Conservation (phyloP, 2,797 vertebrate genomes). For the Anguilla marmorata region DNA sequence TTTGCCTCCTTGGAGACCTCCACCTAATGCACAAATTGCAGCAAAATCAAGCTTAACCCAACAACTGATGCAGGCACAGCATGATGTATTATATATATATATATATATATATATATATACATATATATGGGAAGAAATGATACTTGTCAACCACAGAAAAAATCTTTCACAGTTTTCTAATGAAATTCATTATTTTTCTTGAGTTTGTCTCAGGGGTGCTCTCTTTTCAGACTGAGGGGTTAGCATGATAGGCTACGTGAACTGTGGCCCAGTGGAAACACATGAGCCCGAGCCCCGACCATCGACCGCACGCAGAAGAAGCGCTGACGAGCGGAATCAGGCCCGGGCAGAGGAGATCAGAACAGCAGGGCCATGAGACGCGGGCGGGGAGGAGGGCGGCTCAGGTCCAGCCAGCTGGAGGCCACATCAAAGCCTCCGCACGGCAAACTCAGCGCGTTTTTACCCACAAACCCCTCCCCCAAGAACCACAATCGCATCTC, state of each 20-base stretch:
- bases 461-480: not conserved
- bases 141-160: not conserved
- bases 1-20: slow-evolving; percentile 83
- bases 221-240: not conserved
- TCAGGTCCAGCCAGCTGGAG: not conserved
- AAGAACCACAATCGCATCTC: not conserved
- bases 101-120: no score
- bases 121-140: not conserved
- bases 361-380: not conserved
- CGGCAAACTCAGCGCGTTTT: not conserved
- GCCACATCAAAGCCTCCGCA: not conserved
- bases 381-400: not conserved
- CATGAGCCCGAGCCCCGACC: slow-evolving; percentile 3
- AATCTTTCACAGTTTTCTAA: not conserved
- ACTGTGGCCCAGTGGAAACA: slow-evolving; percentile 2
- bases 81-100: no score
- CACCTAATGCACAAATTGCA: slow-evolving; percentile 71
- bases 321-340: slow-evolving; percentile 13
- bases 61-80: not conserved
- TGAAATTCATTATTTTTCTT: not conserved
- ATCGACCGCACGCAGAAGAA: slow-evolving; percentile 8
- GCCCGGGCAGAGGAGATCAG: not conserved
- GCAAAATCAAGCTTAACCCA: slow-evolving; percentile 16
- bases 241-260: not conserved
- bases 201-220: not conserved